phyloP scores from a whole-genome alignment of 2,888 invertebrate genomes.

The Seira musarum region DNA sequence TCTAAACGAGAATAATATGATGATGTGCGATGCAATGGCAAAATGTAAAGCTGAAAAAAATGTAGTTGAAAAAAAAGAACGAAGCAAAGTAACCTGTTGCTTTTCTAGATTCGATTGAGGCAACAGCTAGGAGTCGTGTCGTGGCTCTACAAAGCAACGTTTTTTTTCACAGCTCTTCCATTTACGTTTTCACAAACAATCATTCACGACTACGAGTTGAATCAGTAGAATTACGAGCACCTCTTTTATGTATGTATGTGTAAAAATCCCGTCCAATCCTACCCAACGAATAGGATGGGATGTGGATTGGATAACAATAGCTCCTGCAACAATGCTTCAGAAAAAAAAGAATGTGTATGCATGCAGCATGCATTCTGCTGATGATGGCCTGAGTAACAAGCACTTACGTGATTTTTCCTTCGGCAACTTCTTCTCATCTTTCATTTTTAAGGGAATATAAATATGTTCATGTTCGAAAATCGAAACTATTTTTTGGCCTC shows the following conservation, averaged over 20 bases:
- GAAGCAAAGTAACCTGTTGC: slow-evolving; percentile 3
- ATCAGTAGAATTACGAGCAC: neutral
- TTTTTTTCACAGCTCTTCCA: neutral
- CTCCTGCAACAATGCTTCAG: neutral
- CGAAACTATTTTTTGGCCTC: slow-evolving; percentile 12
- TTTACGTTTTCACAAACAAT: no score
- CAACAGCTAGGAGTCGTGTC: neutral
- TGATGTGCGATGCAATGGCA: neutral
- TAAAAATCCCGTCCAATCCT: neutral
- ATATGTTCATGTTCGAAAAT: neutral
- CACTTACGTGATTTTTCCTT: slow-evolving; percentile 7
- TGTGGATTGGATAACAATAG: neutral
- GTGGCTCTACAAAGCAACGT: neutral
- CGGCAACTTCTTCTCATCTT: neutral
- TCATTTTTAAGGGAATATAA: neutral
- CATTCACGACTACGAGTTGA: no score
- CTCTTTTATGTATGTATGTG: neutral
- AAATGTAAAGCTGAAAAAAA: neutral
- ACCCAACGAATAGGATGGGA: neutral
- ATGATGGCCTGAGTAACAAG: neutral
- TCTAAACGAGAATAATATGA: neutral
- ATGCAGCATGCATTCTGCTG: neutral
- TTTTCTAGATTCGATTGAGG: neutral
- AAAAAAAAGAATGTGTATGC: neutral
- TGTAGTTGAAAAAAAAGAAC: slow-evolving; percentile 1